A percentile compares a stretch with the other conserved stretches of the same genome.
phyloP scores from a whole-genome alignment of 2,888 invertebrate genomes.

The Ichneumoninae sp. region DNA sequence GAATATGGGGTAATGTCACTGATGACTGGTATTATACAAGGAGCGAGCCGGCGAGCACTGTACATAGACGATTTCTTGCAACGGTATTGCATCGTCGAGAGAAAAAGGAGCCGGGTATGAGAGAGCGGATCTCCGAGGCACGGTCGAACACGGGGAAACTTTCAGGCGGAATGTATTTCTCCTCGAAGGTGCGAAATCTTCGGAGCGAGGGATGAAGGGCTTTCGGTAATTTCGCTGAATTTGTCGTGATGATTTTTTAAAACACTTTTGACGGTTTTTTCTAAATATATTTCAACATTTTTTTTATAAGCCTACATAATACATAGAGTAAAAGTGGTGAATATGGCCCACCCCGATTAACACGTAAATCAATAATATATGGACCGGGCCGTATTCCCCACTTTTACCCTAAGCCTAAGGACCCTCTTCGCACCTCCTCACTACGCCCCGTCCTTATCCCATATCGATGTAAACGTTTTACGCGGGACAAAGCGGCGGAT shows the following conservation, averaged over 20 bases:
- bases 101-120: conserved; percentile 30
- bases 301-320: too few relatives aligned
- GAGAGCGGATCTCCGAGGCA: background rate
- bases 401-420: background rate
- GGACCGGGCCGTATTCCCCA: too few relatives aligned
- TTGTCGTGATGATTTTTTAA: too few relatives aligned
- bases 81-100: conserved; percentile 50
- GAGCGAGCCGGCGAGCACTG: conserved; percentile 21
- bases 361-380: too few relatives aligned
- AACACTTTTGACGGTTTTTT: too few relatives aligned
- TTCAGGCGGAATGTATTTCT: conserved; percentile 39
- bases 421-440: conserved; percentile 72
- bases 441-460: conserved; percentile 65
- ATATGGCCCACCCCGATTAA: too few relatives aligned
- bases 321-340: too few relatives aligned
- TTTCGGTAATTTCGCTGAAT: background rate
- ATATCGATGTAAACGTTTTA: conserved; percentile 76
- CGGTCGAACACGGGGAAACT: conserved; percentile 33
- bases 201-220: background rate
- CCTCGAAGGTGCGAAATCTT: conserved; percentile 28
- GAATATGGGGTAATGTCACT: conserved; percentile 65
- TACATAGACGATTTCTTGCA: conserved; percentile 9
- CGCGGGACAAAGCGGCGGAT: conserved; percentile 28
- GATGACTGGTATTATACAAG: conserved; percentile 64
- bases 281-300: too few relatives aligned